phyloP scores from a whole-genome alignment of 2,888 invertebrate species.

The Scaeva pyrastri region DNA sequence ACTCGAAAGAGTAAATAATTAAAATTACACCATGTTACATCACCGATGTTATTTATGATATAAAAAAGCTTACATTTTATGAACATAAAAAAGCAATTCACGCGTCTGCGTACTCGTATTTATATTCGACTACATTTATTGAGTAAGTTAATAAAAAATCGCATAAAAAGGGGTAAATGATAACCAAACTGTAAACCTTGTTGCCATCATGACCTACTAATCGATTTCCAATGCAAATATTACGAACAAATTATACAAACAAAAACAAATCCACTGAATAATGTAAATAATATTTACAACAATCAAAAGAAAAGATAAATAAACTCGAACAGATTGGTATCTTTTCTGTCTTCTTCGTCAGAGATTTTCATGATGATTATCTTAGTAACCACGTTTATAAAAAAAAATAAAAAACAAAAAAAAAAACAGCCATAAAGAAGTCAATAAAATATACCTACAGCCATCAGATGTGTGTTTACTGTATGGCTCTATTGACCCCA shows the following conservation, averaged over 20 bases:
- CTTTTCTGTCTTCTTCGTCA: slow-evolving; percentile 24
- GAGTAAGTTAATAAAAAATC: background rate
- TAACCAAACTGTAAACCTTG: slow-evolving; percentile 33
- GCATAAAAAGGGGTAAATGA: slow-evolving; percentile 20
- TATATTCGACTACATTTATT: background rate
- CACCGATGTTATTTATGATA: background rate
- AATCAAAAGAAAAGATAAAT: slow-evolving; percentile 10
- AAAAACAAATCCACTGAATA: background rate
- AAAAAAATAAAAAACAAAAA: background rate
- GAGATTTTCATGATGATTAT: slow-evolving; percentile 44
- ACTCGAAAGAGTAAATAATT: background rate
- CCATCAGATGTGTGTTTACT: slow-evolving; percentile 29
- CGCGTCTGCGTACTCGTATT: background rate
- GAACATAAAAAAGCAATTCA: background rate
- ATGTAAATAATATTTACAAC: no score
- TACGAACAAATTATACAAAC: slow-evolving; percentile 35
- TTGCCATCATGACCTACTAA: slow-evolving; percentile 57
- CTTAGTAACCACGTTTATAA: slow-evolving; percentile 26
- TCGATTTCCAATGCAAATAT: slow-evolving; percentile 51
- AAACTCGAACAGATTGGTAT: slow-evolving; percentile 23
- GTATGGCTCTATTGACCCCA: slow-evolving; percentile 62
- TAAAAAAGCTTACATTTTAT: background rate
- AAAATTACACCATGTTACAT: slow-evolving; percentile 4
- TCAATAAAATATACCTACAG: slow-evolving; percentile 38
- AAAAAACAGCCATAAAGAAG: slow-evolving; percentile 16